Evolutionary conservation across 2,797 vertebrate species (phyloP), one percentile per base, ranked within the genome.

Genomic region (Hylomyscus alleni): DNA sequence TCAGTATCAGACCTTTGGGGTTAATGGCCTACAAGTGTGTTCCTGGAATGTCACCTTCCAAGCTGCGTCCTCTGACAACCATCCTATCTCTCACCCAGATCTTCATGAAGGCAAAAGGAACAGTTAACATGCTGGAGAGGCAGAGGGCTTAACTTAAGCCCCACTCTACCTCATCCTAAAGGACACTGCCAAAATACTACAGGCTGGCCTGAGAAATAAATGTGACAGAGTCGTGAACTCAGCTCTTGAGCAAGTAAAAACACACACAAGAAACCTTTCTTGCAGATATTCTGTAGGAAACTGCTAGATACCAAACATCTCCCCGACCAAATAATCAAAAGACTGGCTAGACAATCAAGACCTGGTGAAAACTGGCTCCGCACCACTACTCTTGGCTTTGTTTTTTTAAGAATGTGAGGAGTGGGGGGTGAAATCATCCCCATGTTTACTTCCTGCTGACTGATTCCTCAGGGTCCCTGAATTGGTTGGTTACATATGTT

Each of bases 201-300:
- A 54, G 9, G 6, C 56, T 89, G 20, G 37, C 87, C 77, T 88
- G 34, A 91, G 82, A 96, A 89, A 85, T 40, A 72, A 11, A 90
- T 7, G 1, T 65, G 8, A 75, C 56, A 75, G 76, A n/a, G 52
- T 34, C 47, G 76, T 11, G n/a, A 73, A 87, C 50, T 72, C 85
- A 40, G 47, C 26, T 60, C 73, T 58, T 56, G 31, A 93, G 15
- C 44, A 85, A 96, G 93, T 77, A 87, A 92, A 80, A 31, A 84
- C n/a, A 60, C 37, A 91, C 11, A 52, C 26, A 76, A 29, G 78
- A 37, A 50, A 47, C 52, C 60, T 54, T 83, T 76, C 67, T 81
- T 89, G 93, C 47, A 89, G 72, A 14, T 29, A 20, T 40, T 87
- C 24, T 44, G 34, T 76, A 78, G 19, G n/a, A 81, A 76, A 88